These are phyloP conservation scores for Meriones psammophilus DNA, from an alignment of 2,797 vertebrate genomes.

Conservation along the genomic window DNA sequence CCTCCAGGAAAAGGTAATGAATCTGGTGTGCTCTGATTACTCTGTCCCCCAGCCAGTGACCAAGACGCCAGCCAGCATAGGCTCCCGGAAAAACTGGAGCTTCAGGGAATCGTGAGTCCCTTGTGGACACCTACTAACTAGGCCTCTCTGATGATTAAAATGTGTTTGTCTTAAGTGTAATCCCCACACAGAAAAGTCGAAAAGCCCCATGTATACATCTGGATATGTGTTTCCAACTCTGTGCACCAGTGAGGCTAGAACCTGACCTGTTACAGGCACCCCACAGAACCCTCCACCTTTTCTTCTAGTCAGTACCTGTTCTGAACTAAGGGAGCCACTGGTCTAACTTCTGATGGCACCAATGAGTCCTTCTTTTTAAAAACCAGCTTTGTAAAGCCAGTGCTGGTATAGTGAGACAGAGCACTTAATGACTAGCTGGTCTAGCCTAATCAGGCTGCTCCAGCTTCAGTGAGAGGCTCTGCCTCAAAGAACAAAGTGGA, in stretches of 20 bases:
- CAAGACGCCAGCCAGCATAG: neutral
- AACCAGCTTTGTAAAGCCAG: neutral
- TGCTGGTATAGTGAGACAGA: neutral
- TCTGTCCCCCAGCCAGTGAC: neutral
- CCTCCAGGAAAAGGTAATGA: constrained; percentile 90
- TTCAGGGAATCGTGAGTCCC: accelerated
- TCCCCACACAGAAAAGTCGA: neutral
- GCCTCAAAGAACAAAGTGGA: neutral
- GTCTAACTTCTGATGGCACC: neutral
- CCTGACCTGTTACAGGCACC: neutral
- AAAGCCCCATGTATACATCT: no score
- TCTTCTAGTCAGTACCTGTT: neutral
- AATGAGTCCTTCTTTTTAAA: neutral
- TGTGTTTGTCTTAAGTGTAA: neutral
- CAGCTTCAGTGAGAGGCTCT: neutral
- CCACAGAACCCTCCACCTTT: neutral
- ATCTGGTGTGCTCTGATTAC: neutral
- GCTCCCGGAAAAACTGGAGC: neutral
- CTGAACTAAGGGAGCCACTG: neutral
- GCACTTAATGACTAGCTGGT: no score
- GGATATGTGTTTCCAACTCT: neutral
- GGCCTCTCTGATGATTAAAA: neutral
- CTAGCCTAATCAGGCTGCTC: no score
- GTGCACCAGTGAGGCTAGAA: neutral
- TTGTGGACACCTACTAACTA: neutral